Base-by-base conservation (phyloP, 2,797 vertebrate genomes). In the Lophotriccus pileatus region DNA sequence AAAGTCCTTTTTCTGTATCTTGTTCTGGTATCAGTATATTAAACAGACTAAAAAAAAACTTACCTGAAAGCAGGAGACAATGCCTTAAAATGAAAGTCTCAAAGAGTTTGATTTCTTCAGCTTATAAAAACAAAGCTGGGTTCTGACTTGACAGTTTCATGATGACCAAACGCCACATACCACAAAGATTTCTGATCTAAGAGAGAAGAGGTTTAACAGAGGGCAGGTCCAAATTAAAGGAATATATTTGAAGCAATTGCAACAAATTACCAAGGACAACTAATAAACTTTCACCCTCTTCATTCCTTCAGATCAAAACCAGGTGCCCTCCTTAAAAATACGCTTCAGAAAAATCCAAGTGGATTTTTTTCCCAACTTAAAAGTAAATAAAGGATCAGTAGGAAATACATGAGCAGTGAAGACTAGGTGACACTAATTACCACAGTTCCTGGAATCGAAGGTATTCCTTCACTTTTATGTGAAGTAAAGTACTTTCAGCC, bases 401-500 rank as follows among this genome's bases (percentile, higher is more conserved):
- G 14, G 9, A 49, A 58, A 52, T 1, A 34, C 2, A 47, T 14
- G 22, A 80, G 37, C 0, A 0, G 12, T 28, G 16, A 63, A 78
- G 28, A n/a, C 2, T 4, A 30, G 30, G 4, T 20, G 14, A 30
- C 27, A 11, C 46, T 15, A 49, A 50, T 49, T 14, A 44, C 6
- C 9, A 24, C 16, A 7, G 14, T 46, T 66, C 58, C 43, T 73
- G 39, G 6, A 36, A 23, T 20, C 23, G 3, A 69, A 60, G 25
- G 12, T 82, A 9, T 37, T 82, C 78, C 70, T 49, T 30, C 28
- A 36, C 17, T 25, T 44, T 41, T 60, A 50, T 14, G 25, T 9
- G 30, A 73, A 75, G 12, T n/a, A 50, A 34, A 70, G 22, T 4
- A 8, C 7, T 22, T 79, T 58, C 50, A 62, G 39, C 41, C 36